Conservation (phyloP, 2,113 vertebrate genomes). For the Lanius collurio region DNA sequence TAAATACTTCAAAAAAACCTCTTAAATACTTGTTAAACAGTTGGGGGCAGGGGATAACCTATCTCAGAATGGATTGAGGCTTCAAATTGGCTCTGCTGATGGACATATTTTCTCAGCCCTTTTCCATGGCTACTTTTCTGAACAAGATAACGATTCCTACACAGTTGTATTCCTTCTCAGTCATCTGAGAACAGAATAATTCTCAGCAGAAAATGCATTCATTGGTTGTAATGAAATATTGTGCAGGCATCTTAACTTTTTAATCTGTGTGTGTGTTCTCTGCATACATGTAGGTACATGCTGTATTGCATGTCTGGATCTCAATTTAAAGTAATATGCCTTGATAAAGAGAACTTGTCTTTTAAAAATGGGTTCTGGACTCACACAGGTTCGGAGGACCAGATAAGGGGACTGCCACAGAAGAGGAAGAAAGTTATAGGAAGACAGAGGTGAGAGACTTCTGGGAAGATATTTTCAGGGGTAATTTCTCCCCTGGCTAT, state of each 20-base stretch:
- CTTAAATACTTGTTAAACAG: background rate
- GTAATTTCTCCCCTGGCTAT: background rate
- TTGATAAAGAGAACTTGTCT: background rate
- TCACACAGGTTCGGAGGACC: background rate
- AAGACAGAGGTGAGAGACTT: background rate
- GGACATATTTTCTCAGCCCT: background rate
- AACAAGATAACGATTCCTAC: background rate
- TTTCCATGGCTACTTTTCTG: background rate
- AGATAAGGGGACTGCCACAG: background rate
- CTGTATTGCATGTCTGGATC: background rate
- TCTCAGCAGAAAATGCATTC: background rate
- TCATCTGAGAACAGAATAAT: background rate
- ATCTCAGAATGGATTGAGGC: background rate
- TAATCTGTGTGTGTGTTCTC: background rate
- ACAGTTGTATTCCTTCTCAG: background rate
- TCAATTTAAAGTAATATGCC: background rate
- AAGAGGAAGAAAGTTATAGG: background rate
- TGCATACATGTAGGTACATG: background rate
- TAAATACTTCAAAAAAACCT: background rate
- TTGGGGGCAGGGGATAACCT: rapidly evolving
- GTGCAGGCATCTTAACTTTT: background rate
- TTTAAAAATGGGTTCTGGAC: background rate
- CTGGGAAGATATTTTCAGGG: background rate
- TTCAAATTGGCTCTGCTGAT: background rate
- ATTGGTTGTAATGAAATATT: background rate